Conservation (phyloP, 2,113 vertebrate species). For the Brachyistius frenatus region DNA sequence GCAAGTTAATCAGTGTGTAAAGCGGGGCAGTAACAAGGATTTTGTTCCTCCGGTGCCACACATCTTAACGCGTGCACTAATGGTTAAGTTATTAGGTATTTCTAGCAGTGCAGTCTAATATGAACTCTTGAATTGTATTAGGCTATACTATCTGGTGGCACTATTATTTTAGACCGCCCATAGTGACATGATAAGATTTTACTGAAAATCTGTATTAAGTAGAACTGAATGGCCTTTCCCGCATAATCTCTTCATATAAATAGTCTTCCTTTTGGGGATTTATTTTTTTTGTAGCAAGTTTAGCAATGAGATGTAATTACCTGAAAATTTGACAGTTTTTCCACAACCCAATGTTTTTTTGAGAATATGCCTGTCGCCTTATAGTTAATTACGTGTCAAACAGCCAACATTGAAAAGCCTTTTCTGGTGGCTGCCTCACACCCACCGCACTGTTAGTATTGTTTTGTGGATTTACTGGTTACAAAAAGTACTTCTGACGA, state of each 20-base stretch:
- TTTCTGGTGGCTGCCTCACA: background rate
- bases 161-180: too few species aligned
- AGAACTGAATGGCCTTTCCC: too few species aligned
- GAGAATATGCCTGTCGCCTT: background rate
- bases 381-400: background rate
- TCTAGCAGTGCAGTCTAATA: background rate
- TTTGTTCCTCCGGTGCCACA: background rate
- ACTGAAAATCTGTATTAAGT: too few species aligned
- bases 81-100: background rate
- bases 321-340: background rate
- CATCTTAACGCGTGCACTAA: slow-evolving; percentile 17
- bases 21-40: slow-evolving; percentile 14
- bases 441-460: background rate
- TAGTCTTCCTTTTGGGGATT: background rate
- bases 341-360: background rate
- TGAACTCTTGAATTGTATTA: background rate
- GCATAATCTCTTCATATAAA: too few species aligned
- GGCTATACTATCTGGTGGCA: too few species aligned
- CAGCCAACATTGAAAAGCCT: background rate
- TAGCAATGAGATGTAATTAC: background rate
- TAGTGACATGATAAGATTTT: too few species aligned
- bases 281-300: background rate
- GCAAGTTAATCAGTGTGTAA: slow-evolving; percentile 49
- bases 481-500: background rate
- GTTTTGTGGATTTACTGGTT: background rate